phyloP scores from a whole-genome alignment of 2,888 invertebrate genomes.

The Dicyrtomina minuta region DNA sequence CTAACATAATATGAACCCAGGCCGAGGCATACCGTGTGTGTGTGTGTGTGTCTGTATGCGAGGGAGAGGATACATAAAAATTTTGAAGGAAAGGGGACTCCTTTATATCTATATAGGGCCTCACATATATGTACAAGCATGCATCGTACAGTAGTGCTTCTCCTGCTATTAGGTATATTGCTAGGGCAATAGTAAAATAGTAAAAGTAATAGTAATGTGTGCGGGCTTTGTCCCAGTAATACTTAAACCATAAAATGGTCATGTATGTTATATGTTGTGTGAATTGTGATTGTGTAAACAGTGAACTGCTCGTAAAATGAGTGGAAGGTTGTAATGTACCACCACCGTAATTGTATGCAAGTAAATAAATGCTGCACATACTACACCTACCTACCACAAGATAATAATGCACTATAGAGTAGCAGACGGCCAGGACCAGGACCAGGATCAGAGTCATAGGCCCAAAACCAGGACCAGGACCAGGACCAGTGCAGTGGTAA shows the following conservation, averaged over 20 bases:
- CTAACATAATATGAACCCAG: not conserved
- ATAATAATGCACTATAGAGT: too few species aligned
- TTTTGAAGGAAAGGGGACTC: not conserved
- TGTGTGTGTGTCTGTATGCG: not conserved
- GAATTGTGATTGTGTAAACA: slow-evolving; percentile 9
- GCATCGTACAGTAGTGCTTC: too few species aligned
- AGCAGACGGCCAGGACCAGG: too few species aligned
- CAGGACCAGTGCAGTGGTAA: slow-evolving; percentile 9
- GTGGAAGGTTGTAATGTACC: too few species aligned
- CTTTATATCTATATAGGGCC: not conserved
- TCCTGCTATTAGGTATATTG: too few species aligned
- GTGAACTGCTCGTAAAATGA: not conserved
- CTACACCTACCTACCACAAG: not conserved
- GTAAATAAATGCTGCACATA: not conserved
- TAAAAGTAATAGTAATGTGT: too few species aligned
- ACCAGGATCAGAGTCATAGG: too few species aligned
- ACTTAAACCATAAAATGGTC: slow-evolving; percentile 4
- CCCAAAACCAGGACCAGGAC: not conserved
- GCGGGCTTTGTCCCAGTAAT: too few species aligned
- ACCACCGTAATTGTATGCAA: slow-evolving; percentile 12
- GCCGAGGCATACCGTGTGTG: not conserved
- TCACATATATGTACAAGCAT: too few species aligned
- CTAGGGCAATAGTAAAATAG: too few species aligned
- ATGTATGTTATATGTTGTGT: slow-evolving; percentile 2
- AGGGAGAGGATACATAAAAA: too few species aligned